A percentile compares a stretch with the other conserved stretches of the same genome.
Evolutionary conservation across 2,888 invertebrate genomes (phyloP).

Genomic region (Hydraecia micacea): DNA sequence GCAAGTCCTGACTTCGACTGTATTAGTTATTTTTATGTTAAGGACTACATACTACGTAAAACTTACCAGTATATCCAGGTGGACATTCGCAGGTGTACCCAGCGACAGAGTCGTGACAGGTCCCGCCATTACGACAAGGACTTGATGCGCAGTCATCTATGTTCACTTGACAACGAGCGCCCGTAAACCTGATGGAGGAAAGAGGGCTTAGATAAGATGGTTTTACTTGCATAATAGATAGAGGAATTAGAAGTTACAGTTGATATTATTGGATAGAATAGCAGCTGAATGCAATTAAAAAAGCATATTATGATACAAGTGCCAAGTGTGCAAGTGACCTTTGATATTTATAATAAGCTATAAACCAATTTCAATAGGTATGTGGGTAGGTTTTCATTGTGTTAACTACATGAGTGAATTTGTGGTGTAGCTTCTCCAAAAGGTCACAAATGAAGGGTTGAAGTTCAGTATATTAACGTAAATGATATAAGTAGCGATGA

Average conservation of each 20-base stretch:
- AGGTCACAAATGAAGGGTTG: neutral
- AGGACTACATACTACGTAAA: neutral
- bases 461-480: neutral
- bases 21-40: neutral
- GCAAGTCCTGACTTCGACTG: neutral
- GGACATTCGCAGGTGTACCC: conserved; percentile 98
- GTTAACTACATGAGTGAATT: neutral
- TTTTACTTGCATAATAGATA: neutral
- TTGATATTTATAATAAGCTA: neutral
- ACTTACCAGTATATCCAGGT: conserved; percentile 94
- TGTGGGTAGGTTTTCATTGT: no score
- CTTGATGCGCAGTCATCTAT: conserved; percentile 97
- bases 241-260: neutral
- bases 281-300: neutral
- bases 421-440: neutral
- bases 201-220: neutral
- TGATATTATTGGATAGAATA: neutral
- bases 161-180: conserved; percentile 96
- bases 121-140: conserved; percentile 97
- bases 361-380: neutral
- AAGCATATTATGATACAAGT: neutral
- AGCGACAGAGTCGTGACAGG: conserved; percentile 96
- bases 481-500: neutral
- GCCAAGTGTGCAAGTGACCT: neutral
- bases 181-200: conserved; percentile 91